These are phyloP conservation scores for Pemphigus obesinymphae DNA, from an alignment of 1,140 invertebrate species.

Conservation along the genomic window DNA sequence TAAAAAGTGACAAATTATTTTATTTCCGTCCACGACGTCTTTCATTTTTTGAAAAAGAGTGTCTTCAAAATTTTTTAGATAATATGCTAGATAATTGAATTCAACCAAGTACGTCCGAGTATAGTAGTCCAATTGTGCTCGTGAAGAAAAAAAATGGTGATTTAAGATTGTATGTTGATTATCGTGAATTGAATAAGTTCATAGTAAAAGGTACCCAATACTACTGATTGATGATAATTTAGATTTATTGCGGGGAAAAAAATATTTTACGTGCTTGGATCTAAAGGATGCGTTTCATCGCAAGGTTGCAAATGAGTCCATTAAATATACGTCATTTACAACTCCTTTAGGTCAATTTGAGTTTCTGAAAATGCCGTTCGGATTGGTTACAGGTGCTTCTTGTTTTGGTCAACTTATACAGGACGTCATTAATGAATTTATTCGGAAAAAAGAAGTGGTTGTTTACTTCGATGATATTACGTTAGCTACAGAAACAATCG, in stretches of 20 bases:
- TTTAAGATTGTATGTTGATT: neutral
- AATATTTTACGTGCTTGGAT: neutral
- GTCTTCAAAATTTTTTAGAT: neutral
- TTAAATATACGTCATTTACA: constrained; percentile 50
- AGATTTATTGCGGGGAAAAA: neutral
- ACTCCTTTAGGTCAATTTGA: constrained; percentile 7
- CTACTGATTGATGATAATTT: neutral
- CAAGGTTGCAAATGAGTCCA: neutral
- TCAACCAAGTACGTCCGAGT: neutral
- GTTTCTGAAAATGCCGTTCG: neutral
- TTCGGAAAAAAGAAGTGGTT: constrained; percentile 45
- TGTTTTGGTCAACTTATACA: constrained; percentile 49
- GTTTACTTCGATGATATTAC: constrained; percentile 37
- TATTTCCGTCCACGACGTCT: constrained; percentile 44
- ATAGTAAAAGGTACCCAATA: neutral
- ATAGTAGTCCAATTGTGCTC: neutral
- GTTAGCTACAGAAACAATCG: neutral
- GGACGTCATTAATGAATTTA: constrained; percentile 42
- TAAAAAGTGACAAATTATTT: neutral
- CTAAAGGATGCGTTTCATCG: neutral
- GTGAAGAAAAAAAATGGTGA: neutral
- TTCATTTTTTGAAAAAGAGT: constrained; percentile 5
- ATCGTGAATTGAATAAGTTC: neutral
- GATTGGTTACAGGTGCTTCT: constrained; percentile 11
- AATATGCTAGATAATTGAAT: neutral